These are phyloP conservation scores for Nipponia nippon DNA, from an alignment of 2,113 vertebrate genomes.

Conservation along the genomic window DNA sequence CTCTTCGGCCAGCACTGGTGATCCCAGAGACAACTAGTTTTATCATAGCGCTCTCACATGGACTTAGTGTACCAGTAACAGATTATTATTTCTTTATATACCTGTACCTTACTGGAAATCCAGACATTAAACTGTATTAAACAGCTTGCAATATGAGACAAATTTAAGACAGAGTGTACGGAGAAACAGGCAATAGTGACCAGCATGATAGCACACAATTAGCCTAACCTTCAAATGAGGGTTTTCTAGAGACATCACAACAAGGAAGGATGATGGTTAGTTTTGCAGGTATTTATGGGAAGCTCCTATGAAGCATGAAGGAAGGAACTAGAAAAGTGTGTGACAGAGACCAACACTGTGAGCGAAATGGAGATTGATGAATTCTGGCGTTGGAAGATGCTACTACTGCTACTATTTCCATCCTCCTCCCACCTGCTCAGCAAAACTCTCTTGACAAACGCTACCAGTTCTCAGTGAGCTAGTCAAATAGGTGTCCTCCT, in stretches of 20 bases:
- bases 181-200: background rate
- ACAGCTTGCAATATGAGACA: background rate
- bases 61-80: background rate
- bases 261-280: background rate
- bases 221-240: background rate
- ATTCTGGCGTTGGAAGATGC: background rate
- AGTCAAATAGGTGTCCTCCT: background rate
- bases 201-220: background rate
- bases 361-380: background rate
- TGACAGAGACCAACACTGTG: background rate
- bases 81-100: background rate
- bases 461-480: background rate
- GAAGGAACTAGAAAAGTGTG: background rate
- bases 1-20: background rate
- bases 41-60: accelerated
- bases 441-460: background rate
- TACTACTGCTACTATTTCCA: background rate
- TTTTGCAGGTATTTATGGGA: background rate
- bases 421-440: background rate
- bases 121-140: background rate
- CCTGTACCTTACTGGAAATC: background rate
- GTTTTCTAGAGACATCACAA: background rate
- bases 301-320: background rate
- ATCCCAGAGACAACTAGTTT: background rate
- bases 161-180: background rate